phyloP scores from a whole-genome alignment of 2,888 invertebrate species.

The Hecatera dysodea region DNA sequence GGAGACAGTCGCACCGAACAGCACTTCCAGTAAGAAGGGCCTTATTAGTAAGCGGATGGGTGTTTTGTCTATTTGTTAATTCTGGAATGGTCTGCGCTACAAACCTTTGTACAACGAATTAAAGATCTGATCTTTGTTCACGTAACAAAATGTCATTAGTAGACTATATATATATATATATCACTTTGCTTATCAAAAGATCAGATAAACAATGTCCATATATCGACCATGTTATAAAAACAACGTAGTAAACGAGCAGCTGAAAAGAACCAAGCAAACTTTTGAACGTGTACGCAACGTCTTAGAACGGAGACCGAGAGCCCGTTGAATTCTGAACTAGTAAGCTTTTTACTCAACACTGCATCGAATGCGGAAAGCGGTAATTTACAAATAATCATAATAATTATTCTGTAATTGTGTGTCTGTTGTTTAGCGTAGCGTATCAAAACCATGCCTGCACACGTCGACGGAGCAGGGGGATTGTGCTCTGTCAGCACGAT shows the following conservation, averaged over 20 bases:
- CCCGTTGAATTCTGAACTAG: constrained; percentile 36
- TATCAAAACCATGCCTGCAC: constrained; percentile 57
- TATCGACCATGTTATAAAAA: constrained; percentile 60
- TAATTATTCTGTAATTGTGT: constrained; percentile 51
- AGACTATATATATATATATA: too few species aligned
- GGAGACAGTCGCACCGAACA: constrained; percentile 67
- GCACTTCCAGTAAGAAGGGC: constrained; percentile 64
- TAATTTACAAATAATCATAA: constrained; percentile 43
- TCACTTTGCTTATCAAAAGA: constrained; percentile 45
- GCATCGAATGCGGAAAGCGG: constrained; percentile 38
- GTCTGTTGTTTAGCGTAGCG: constrained; percentile 51
- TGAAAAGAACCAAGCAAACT: constrained; percentile 51
- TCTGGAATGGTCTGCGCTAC: constrained; percentile 42
- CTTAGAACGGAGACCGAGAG: constrained; percentile 37
- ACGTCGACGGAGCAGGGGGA: constrained; percentile 46
- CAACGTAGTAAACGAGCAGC: constrained; percentile 49
- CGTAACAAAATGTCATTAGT: constrained; percentile 28
- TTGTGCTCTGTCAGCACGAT: constrained; percentile 46
- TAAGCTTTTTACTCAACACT: constrained; percentile 50
- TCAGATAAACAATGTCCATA: constrained; percentile 46
- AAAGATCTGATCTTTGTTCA: constrained; percentile 29
- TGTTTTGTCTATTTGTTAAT: constrained; percentile 60
- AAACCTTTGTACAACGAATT: constrained; percentile 23
- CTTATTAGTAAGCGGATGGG: constrained; percentile 70
- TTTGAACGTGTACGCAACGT: constrained; percentile 53